A percentile compares a stretch with the other conserved stretches of the same genome.
phyloP scores from a whole-genome alignment of 2,113 vertebrate genomes.

The Murina feae region DNA sequence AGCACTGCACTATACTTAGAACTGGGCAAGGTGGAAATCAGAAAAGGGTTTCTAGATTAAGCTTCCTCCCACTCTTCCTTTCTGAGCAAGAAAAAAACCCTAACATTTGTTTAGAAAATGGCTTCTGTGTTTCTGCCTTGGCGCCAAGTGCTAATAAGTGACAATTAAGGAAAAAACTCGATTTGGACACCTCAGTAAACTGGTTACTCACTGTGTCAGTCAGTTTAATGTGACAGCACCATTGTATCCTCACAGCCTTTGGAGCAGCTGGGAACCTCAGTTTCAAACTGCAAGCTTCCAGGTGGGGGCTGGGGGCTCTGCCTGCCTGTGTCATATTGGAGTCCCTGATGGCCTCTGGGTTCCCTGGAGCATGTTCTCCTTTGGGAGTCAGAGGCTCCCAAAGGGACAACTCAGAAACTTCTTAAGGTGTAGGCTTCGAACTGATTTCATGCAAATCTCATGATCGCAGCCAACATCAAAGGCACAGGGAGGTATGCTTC shows the following conservation, averaged over 20 bases:
- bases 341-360: not conserved
- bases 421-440: not conserved
- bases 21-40: not conserved
- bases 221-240: fast-evolving
- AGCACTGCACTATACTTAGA: not conserved
- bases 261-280: not conserved
- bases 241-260: not conserved
- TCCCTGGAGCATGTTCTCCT: not conserved
- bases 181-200: not conserved
- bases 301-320: fast-evolving
- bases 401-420: not conserved
- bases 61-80: not conserved
- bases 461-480: not conserved
- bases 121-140: not conserved
- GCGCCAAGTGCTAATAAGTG: not conserved
- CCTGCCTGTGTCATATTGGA: fast-evolving
- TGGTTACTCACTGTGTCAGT: not conserved
- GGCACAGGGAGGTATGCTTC: not conserved
- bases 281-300: not conserved
- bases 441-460: fast-evolving
- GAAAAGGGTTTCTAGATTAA: constrained; percentile 18
- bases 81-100: not conserved
- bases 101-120: constrained; percentile 9
- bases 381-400: not conserved
- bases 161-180: not conserved